Percentiles rank a stretch among this genome's conserved stretches.
These are phyloP conservation scores for Butastur rufipennis DNA, from an alignment of 2,113 vertebrate genomes.

Conservation along the genomic window DNA sequence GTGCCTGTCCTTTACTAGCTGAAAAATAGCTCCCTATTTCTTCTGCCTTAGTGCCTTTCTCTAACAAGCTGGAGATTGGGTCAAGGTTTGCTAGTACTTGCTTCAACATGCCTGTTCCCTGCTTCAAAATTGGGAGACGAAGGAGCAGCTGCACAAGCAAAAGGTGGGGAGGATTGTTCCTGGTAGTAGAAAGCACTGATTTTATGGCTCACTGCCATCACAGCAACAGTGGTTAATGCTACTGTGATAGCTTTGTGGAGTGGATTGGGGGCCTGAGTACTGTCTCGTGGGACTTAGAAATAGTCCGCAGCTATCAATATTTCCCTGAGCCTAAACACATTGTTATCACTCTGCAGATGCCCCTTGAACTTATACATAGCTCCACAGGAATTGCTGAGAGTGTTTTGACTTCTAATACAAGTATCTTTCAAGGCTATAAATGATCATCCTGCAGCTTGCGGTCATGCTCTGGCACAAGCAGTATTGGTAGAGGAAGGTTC, in stretches of 20 bases:
- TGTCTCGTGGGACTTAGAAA: not conserved
- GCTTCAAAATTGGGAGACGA: not conserved
- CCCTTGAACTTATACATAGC: slow-evolving; percentile 2
- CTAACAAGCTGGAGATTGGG: not conserved
- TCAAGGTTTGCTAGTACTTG: not conserved
- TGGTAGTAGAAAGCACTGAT: not conserved
- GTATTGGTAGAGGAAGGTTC: not conserved
- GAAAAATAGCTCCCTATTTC: not conserved
- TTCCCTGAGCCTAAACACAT: not conserved
- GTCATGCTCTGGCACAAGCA: not conserved
- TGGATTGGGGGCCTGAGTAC: not conserved
- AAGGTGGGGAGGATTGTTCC: not conserved
- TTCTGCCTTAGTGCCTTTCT: not conserved
- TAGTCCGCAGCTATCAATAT: not conserved
- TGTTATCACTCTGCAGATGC: not conserved
- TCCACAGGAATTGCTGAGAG: not conserved
- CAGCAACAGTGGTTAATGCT: not conserved
- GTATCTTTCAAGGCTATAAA: not conserved
- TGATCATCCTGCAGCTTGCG: not conserved
- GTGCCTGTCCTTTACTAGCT: not conserved
- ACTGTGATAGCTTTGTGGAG: not conserved
- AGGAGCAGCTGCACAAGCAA: not conserved
- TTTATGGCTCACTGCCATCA: not conserved
- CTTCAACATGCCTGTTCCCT: not conserved
- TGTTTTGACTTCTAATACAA: not conserved